These are phyloP conservation scores for Dicerorhinus sumatrensis DNA, from an alignment of 2,113 vertebrate genomes.

Conservation along the genomic window DNA sequence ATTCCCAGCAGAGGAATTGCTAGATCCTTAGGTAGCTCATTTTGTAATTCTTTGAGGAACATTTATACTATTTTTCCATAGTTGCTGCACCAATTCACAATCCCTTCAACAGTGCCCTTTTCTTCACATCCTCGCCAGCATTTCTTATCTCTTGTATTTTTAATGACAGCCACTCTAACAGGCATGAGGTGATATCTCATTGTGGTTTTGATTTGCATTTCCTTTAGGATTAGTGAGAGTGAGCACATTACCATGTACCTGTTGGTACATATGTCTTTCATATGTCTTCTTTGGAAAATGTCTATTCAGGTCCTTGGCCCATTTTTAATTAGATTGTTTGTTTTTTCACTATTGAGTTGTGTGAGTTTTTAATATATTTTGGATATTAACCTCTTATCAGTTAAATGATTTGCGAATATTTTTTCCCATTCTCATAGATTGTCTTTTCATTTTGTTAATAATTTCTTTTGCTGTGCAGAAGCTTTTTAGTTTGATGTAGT, in stretches of 20 bases:
- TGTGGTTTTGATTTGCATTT: not conserved
- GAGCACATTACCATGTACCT: not conserved
- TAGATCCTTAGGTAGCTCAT: not conserved
- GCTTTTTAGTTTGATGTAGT: not conserved
- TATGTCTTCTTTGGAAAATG: not conserved
- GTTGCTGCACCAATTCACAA: not conserved
- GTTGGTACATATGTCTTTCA: not conserved
- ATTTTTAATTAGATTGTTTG: not conserved
- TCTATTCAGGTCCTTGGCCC: not conserved
- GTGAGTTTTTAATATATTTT: not conserved
- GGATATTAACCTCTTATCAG: not conserved
- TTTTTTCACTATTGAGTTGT: not conserved
- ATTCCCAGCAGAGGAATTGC: not conserved
- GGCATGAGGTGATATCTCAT: not conserved
- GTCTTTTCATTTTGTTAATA: not conserved
- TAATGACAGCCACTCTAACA: not conserved
- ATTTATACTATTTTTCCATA: not conserved
- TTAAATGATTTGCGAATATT: not conserved
- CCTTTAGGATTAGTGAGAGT: not conserved
- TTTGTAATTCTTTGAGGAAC: not conserved
- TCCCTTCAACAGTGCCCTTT: not conserved
- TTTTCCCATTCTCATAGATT: not conserved
- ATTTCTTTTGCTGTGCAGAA: not conserved
- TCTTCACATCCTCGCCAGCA: not conserved
- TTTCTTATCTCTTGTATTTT: not conserved